Percentiles rank a stretch among this genome's conserved stretches.
Evolutionary conservation across 2,113 vertebrate genomes (phyloP).

Genomic region (Ictalurus furcatus): DNA sequence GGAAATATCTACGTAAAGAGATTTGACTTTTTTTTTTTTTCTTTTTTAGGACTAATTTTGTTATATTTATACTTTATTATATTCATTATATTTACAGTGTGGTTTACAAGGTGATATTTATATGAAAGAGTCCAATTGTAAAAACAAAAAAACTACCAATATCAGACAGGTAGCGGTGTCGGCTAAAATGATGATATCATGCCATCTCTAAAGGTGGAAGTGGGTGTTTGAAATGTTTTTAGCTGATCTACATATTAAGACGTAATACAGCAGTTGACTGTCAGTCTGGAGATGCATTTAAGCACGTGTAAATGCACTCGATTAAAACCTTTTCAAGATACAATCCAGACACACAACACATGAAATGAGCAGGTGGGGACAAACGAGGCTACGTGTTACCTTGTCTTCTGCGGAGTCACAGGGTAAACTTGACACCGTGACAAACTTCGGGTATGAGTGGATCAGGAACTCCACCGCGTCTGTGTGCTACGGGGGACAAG

Average conservation of each 20-base stretch:
- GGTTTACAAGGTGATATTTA: background rate
- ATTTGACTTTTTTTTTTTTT: background rate
- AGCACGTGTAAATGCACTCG: background rate
- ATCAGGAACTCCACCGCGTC: slow-evolving; percentile 89
- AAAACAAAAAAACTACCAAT: background rate
- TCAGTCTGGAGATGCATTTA: background rate
- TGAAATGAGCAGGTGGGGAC: background rate
- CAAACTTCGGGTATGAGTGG: slow-evolving; percentile 84
- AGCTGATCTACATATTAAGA: background rate
- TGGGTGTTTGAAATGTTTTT: background rate
- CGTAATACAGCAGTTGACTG: background rate
- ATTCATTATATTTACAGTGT: background rate
- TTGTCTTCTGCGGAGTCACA: slow-evolving; percentile 81
- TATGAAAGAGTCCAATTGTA: background rate
- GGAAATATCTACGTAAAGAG: background rate
- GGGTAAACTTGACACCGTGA: slow-evolving; percentile 80
- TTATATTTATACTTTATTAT: background rate
- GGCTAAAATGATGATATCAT: background rate
- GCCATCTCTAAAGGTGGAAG: background rate
- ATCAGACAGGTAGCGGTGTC: background rate
- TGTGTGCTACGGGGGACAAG: slow-evolving; percentile 68
- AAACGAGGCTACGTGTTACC: slow-evolving; percentile 57
- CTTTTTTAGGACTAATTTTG: background rate
- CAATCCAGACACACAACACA: background rate
- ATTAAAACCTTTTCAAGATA: background rate